Evolutionary conservation across 2,797 vertebrate species (phyloP).

Genomic region (Cuculus canorus): DNA sequence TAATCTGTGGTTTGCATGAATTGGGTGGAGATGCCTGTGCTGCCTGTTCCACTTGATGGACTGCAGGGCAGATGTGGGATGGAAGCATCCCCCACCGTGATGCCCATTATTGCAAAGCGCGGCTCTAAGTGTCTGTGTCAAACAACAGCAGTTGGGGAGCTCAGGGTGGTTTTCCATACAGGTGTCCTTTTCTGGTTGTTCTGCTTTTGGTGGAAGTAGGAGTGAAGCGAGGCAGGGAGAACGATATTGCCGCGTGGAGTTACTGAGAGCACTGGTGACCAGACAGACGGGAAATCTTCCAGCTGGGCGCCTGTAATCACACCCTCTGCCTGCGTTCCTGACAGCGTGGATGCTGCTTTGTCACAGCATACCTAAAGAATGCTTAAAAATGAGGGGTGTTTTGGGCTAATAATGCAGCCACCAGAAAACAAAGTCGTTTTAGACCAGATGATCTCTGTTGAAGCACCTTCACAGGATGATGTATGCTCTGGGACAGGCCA

Average conservation of each 20-base stretch:
- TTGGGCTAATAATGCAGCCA: neutral
- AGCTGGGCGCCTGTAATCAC: rapidly evolving
- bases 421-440: neutral
- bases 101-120: neutral
- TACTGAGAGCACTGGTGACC: neutral
- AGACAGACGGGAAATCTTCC: neutral
- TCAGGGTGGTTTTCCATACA: neutral
- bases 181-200: neutral
- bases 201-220: neutral
- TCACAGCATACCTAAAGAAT: neutral
- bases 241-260: rapidly evolving
- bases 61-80: rapidly evolving
- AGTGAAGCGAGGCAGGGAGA: neutral
- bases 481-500: neutral
- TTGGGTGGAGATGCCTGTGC: neutral
- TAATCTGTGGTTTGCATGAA: neutral
- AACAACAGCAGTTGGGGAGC: neutral
- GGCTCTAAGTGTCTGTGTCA: neutral
- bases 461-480: neutral
- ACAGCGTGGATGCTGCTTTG: neutral
- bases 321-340: neutral
- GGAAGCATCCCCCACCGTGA: neutral
- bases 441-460: neutral
- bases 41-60: neutral
- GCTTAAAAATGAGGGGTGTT: neutral